These are phyloP conservation scores for Sinosuthora webbiana DNA, from an alignment of 2,113 vertebrate genomes.

Conservation along the genomic window DNA sequence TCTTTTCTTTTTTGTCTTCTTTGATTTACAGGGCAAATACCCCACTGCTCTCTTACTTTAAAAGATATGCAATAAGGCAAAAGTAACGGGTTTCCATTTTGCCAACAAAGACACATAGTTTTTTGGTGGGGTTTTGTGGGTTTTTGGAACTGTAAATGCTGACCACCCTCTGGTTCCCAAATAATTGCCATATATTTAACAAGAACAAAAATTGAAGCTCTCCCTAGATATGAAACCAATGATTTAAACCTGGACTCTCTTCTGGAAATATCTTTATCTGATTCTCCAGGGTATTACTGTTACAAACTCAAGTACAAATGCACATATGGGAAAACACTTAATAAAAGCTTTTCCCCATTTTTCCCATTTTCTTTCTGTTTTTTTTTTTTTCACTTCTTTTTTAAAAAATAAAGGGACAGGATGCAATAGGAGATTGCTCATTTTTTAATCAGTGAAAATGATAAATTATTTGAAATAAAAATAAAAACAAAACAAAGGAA, in stretches of 20 bases:
- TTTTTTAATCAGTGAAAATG: background rate
- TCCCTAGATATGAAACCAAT: background rate
- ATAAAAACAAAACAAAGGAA: background rate
- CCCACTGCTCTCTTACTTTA: background rate
- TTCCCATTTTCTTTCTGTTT: background rate
- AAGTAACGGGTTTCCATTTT: background rate
- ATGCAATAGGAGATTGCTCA: background rate
- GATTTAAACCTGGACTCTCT: background rate
- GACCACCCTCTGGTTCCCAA: background rate
- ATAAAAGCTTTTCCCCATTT: background rate
- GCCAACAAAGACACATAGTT: background rate
- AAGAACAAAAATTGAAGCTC: background rate
- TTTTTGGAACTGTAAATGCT: background rate
- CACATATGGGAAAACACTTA: background rate
- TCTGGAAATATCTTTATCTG: slow-evolving; percentile 18
- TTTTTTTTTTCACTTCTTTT: background rate
- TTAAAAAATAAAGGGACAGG: background rate
- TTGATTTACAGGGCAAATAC: background rate
- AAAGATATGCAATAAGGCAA: background rate
- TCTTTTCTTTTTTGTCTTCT: background rate
- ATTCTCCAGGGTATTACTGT: background rate
- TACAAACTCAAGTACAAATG: background rate
- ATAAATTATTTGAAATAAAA: background rate
- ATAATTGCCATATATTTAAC: background rate
- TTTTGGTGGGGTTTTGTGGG: background rate